Evolutionary conservation across 2,797 vertebrate species (phyloP).

Genomic region (Dicrostonyx torquatus): DNA sequence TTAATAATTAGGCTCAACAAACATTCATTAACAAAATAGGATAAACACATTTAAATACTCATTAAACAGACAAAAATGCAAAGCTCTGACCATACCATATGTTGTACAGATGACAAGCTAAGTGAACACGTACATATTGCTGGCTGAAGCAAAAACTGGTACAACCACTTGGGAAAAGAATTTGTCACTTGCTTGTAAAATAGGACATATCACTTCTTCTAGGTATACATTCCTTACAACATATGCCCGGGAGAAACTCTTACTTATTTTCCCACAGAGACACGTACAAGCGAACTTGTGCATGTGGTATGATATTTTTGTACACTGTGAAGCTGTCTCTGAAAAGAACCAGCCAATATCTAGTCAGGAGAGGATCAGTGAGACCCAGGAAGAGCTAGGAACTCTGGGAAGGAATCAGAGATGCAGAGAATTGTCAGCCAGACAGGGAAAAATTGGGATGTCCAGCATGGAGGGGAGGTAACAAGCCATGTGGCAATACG

Average conservation of each 20-base stretch:
- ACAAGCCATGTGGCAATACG: not conserved
- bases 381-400: not conserved
- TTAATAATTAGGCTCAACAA: not conserved
- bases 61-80: not conserved
- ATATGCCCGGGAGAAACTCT: not conserved
- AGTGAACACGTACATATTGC: not conserved
- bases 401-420: not conserved
- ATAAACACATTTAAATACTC: not conserved
- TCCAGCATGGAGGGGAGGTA: not conserved
- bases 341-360: not conserved
- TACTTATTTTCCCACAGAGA: not conserved
- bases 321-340: not conserved
- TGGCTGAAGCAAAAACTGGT: not conserved
- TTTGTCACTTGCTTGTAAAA: not conserved
- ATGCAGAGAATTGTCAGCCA: not conserved
- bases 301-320: not conserved
- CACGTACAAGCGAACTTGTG: not conserved
- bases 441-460: not conserved
- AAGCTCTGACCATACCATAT: not conserved
- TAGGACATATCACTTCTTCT: not conserved
- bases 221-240: not conserved
- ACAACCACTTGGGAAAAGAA: not conserved
- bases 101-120: not conserved
- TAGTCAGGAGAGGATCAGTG: not conserved
- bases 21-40: not conserved